Percentiles rank a stretch among this genome's conserved stretches.
phyloP scores from a whole-genome alignment of 2,113 vertebrate genomes.

The Tetrax tetrax region DNA sequence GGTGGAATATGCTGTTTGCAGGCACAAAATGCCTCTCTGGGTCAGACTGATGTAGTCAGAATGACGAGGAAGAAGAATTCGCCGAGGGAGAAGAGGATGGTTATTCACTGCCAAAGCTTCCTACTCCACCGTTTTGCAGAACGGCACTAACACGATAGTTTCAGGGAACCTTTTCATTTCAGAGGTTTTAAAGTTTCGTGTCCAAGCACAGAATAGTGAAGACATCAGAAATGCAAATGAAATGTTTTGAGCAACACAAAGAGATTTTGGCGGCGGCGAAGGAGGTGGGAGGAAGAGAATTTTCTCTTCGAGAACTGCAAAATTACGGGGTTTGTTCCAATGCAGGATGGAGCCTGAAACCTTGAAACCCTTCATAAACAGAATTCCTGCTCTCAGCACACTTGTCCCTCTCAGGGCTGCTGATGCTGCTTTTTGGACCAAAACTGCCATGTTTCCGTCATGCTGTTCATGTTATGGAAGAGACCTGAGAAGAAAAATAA shows the following conservation, averaged over 20 bases:
- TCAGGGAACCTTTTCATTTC: not conserved
- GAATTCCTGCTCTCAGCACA: conserved; percentile 20
- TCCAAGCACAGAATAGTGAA: not conserved
- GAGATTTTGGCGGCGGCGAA: not conserved
- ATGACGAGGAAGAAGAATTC: not conserved
- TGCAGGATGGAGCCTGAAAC: conserved; percentile 45
- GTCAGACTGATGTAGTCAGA: not conserved
- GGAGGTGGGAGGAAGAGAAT: conserved; percentile 48
- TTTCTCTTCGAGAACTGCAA: not conserved
- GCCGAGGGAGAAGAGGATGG: accelerated
- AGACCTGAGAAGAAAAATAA: conserved; percentile 33
- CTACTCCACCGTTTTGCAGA: not conserved
- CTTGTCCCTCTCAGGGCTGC: not conserved
- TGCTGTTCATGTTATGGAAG: conserved; percentile 1
- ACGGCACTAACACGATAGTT: not conserved
- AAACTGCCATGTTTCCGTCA: conserved; percentile 38
- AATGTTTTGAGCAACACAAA: conserved; percentile 42
- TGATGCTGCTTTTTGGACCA: not conserved
- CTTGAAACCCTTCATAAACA: conserved; percentile 21
- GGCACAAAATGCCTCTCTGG: not conserved
- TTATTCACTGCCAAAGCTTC: not conserved
- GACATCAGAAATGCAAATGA: conserved; percentile 47
- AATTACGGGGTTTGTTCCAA: conserved; percentile 5
- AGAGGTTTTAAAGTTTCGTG: not conserved
- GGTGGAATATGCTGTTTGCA: not conserved